Percentiles rank a stretch among this genome's conserved stretches.
These are phyloP conservation scores for Isoperla grammatica DNA, from an alignment of 2,888 invertebrate species.

Conservation along the genomic window DNA sequence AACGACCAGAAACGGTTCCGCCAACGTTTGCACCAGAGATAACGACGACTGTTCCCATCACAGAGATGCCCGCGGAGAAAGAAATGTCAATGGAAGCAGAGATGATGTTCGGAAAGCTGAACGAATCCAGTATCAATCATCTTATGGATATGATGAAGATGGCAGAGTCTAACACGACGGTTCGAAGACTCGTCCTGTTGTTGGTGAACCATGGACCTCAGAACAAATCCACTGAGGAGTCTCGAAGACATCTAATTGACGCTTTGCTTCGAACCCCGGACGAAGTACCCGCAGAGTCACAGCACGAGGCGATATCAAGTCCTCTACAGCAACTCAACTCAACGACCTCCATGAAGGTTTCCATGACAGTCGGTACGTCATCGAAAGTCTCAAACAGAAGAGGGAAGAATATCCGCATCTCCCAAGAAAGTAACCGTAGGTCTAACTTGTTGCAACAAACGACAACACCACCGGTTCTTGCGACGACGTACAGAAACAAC, in stretches of 20 bases:
- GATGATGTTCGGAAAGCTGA: conserved; percentile 68
- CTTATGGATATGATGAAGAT: conserved; percentile 71
- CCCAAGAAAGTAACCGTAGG: conserved; percentile 34
- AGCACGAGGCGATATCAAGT: not conserved
- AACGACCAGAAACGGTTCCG: not conserved
- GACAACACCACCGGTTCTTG: conserved; percentile 2
- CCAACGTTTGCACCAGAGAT: conserved; percentile 2
- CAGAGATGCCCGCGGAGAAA: conserved; percentile 54
- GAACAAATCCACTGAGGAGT: conserved; percentile 64
- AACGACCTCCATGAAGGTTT: conserved; percentile 35
- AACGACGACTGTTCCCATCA: conserved; percentile 33
- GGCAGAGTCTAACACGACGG: conserved; percentile 43
- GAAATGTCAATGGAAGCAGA: conserved; percentile 57
- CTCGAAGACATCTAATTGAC: conserved; percentile 61
- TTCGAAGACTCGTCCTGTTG: conserved; percentile 64
- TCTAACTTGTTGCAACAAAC: not conserved
- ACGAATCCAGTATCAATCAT: conserved; percentile 66
- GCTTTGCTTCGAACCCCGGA: conserved; percentile 53
- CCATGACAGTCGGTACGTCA: conserved; percentile 38
- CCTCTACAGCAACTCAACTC: conserved; percentile 33
- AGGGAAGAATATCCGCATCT: conserved; percentile 38
- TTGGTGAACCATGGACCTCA: conserved; percentile 67
- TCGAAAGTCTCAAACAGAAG: conserved; percentile 34
- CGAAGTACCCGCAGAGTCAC: conserved; percentile 35
- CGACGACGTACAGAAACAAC: conserved; percentile 13